Base-by-base conservation (phyloP, 1,140 invertebrate species). In the Drosophila quadrilineata region DNA sequence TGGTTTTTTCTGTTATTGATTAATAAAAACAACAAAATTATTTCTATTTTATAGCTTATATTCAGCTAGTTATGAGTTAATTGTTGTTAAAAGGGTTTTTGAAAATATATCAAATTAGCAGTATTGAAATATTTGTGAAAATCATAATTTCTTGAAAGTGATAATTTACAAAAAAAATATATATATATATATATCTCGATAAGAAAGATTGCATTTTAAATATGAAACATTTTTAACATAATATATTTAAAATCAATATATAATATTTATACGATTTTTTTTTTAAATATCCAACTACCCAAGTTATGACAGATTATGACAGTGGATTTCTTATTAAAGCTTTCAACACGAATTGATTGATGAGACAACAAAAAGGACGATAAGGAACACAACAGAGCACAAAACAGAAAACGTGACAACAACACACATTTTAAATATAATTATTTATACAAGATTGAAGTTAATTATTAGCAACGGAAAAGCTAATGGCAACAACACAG, bases 1-100 rank as follows among this genome's bases (percentile, higher is more conserved):
- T 82, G 79, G 69, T 53, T 76, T 68, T 50, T 41, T 12, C 31
- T 31, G 41, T 38, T 58, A 58, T n/a, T n/a, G n/a, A n/a, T n/a
- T n/a, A n/a, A n/a, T n/a, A n/a, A 50, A 41, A 54, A 58, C 71
- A 63, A 28, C 43, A 62, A 36, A 10, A 6, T 19, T 52, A 66
- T 65, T 40, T 54, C 40, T 29, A 19, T 48, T 69, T 66, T 59
- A 54, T 3, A 75, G 71, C 72, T 75, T 75, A 68, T 70, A 66
- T 63, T 63, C 57, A 67, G 75, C 71, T 68, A 82, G 84, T 36
- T 66, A 59, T 80, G 54, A 62, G 49, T 59, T 62, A 48, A 33
- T 63, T 68, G 31, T 65, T 65, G 53, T 68, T 52, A 48, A 21
- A n/a, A n/a, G n/a, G n/a, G n/a, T n/a, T n/a, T n/a, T n/a, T n/a